Conservation (phyloP, 2,797 vertebrate species). For the Mallotus villosus region DNA sequence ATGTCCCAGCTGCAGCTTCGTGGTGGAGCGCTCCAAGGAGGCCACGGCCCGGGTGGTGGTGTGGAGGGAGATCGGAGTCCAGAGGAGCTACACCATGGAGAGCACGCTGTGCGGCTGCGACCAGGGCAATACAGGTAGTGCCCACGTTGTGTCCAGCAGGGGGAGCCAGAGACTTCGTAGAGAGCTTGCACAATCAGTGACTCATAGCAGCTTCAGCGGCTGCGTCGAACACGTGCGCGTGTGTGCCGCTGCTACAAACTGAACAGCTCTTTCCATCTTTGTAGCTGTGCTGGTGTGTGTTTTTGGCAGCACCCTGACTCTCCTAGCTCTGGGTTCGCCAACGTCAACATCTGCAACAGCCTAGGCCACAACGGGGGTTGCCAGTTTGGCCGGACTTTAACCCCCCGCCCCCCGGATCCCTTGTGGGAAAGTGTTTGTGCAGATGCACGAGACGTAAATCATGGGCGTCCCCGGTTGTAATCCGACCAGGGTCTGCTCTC, state of each 20-base stretch:
- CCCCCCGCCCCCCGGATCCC: constrained; percentile 10
- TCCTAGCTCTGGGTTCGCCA: constrained; percentile 36
- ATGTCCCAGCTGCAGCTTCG: constrained; percentile 96
- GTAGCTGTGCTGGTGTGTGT: constrained; percentile 14
- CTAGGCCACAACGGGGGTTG: constrained; percentile 39
- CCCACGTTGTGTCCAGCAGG: not conserved
- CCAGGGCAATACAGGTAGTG: constrained; percentile 93
- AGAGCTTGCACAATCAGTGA: not conserved
- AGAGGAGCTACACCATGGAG: constrained; percentile 98
- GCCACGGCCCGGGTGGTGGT: constrained; percentile 96
- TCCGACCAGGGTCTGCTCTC: no score
- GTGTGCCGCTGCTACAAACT: no score
- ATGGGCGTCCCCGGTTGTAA: not conserved
- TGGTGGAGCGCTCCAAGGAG: constrained; percentile 97
- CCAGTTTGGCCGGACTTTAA: constrained; percentile 44
- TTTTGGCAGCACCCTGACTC: constrained; percentile 8
- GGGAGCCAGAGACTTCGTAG: not conserved
- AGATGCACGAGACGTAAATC: constrained; percentile 58
- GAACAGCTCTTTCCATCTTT: not conserved
- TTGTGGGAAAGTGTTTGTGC: constrained; percentile 57
- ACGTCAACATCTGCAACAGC: constrained; percentile 52
- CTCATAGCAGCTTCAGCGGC: not conserved
- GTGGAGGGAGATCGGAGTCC: constrained; percentile 96
- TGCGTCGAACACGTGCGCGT: not conserved
- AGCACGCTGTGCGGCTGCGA: constrained; percentile 97